A percentile compares a stretch with the other conserved stretches of the same genome.
Conservation (phyloP, 1,140 invertebrate species). For the Odontomachus brunneus region DNA sequence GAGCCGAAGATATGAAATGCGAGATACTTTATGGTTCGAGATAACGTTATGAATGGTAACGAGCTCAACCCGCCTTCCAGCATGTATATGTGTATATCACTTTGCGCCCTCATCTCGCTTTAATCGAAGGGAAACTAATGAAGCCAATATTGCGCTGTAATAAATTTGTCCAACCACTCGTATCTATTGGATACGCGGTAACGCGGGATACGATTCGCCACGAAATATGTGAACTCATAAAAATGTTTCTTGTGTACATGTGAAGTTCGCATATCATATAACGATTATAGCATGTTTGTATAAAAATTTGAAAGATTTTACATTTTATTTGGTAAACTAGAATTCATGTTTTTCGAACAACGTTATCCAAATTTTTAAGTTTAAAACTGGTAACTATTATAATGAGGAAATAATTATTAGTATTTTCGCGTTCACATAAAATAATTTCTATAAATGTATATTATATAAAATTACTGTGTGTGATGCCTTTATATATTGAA, state of each 20-base stretch:
- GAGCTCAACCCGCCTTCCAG: conserved; percentile 63
- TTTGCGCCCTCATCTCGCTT: conserved; percentile 58
- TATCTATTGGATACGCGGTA: conserved; percentile 41
- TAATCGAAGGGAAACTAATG: conserved; percentile 75
- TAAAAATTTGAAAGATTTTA: conserved; percentile 20
- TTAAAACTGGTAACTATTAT: conserved; percentile 6
- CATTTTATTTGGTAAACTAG: conserved; percentile 1
- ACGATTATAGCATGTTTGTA: background rate
- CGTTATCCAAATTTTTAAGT: background rate
- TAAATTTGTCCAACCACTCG: conserved; percentile 63
- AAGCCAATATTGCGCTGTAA: conserved; percentile 69
- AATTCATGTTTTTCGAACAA: background rate
- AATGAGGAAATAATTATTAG: background rate
- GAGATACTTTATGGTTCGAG: conserved; percentile 76
- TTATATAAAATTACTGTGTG: background rate
- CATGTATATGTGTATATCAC: conserved; percentile 57
- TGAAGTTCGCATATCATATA: conserved; percentile 23
- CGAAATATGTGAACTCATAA: conserved; percentile 33
- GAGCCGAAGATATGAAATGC: conserved; percentile 74
- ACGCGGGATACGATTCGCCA: conserved; percentile 6
- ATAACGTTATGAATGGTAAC: conserved; percentile 77
- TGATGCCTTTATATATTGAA: too few relatives aligned
- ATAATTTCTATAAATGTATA: background rate
- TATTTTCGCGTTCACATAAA: background rate
- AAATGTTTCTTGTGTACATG: conserved; percentile 39